These are phyloP conservation scores for Montipora efflorescens DNA, from an alignment of 64 coral and sea anemone genomes.

Conservation along the genomic window DNA sequence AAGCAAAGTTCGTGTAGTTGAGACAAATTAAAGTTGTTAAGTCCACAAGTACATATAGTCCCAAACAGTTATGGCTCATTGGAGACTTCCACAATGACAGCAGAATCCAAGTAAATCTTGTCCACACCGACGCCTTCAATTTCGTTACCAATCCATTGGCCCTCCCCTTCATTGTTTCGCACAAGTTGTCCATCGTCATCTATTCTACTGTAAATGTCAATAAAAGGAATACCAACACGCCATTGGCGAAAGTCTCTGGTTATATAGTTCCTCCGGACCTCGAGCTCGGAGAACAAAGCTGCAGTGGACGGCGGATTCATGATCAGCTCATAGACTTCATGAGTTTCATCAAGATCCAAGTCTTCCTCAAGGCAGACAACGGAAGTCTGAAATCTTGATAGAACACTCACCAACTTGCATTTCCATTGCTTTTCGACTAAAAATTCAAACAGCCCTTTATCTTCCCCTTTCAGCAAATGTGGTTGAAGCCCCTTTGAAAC, in stretches of 20 bases:
- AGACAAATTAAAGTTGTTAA: too few species aligned
- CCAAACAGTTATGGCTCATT: too few species aligned
- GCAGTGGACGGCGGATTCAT: too few species aligned
- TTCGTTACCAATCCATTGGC: background rate
- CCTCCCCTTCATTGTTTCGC: background rate
- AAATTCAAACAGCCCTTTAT: constrained; percentile 19
- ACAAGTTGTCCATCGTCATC: background rate
- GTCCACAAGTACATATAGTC: too few species aligned
- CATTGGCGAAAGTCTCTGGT: background rate
- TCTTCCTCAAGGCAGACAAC: too few species aligned
- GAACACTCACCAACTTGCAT: constrained; percentile 21
- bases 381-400: constrained; percentile 24
- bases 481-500: constrained; percentile 32
- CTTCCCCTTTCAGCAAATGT: constrained; percentile 34
- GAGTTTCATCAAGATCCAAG: background rate
- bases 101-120: constrained; percentile 40
- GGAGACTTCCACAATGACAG: background rate
- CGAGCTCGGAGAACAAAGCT: too few species aligned
- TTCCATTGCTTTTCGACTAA: constrained; percentile 20
- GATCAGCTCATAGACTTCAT: constrained; percentile 31
- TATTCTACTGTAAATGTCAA: background rate
- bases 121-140: constrained; percentile 38
- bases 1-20: too few species aligned
- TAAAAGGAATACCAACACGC: constrained; percentile 40
- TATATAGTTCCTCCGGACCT: too few species aligned